Evolutionary conservation across 2,797 vertebrate genomes (phyloP).

Genomic region (Tenualosa thibaudeaui): DNA sequence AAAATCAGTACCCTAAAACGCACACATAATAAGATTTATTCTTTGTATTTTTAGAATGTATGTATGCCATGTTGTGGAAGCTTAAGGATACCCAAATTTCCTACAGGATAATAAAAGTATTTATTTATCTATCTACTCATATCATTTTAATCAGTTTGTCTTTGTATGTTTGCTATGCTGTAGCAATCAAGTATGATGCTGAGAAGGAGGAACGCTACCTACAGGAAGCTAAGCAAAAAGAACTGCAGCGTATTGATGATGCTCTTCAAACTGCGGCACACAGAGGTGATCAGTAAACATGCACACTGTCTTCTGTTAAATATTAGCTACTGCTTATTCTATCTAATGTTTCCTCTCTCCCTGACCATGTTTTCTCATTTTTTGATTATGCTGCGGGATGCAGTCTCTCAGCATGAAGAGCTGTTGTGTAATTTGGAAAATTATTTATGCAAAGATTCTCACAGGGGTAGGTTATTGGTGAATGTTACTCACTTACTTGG

Average conservation of each 20-base stretch:
- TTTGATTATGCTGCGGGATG: slow-evolving; percentile 73
- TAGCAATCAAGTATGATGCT: slow-evolving; percentile 90
- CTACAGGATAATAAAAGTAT: too few relatives aligned
- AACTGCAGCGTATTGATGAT: slow-evolving; percentile 90
- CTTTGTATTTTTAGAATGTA: too few relatives aligned
- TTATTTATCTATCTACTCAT: too few relatives aligned
- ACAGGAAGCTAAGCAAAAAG: slow-evolving; percentile 90
- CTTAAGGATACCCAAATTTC: too few relatives aligned
- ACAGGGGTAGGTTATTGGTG: slow-evolving; percentile 79
- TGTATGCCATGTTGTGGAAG: too few relatives aligned
- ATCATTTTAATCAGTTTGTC: neutral
- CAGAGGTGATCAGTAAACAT: slow-evolving; percentile 78
- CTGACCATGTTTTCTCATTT: slow-evolving; percentile 62
- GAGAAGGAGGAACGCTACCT: slow-evolving; percentile 88
- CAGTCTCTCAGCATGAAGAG: slow-evolving; percentile 83
- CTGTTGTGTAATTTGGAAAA: slow-evolving; percentile 88
- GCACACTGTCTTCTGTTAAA: neutral
- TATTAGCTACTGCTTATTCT: neutral
- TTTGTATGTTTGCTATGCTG: slow-evolving; percentile 38
- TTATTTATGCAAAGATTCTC: slow-evolving; percentile 86
- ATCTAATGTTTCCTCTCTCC: neutral
- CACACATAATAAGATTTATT: too few relatives aligned
- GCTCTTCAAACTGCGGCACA: slow-evolving; percentile 84
- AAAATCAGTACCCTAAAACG: too few relatives aligned
- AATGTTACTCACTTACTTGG: neutral